Conservation (phyloP, 2,797 vertebrate species). For the Semaprochilodus insignis region DNA sequence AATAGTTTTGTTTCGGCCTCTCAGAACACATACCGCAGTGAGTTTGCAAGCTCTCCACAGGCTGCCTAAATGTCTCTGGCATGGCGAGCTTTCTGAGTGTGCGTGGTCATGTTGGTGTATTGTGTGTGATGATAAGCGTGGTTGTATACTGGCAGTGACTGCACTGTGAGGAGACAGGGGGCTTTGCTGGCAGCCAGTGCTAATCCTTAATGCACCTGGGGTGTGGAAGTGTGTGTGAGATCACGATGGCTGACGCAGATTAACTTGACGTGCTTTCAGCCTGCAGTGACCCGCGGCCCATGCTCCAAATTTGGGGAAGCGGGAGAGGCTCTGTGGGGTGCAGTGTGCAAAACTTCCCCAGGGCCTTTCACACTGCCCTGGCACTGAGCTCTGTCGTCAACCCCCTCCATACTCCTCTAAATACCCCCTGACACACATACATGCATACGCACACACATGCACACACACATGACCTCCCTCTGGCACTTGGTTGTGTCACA, state of each 20-base stretch:
- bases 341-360: constrained; percentile 35
- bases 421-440: constrained; percentile 18
- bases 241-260: constrained; percentile 58
- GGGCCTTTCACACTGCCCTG: constrained; percentile 48
- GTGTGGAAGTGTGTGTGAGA: constrained; percentile 14
- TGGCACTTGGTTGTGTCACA: not conserved
- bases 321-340: constrained; percentile 50
- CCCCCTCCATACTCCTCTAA: constrained; percentile 18
- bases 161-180: constrained; percentile 3
- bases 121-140: constrained; percentile 27
- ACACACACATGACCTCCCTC: constrained; percentile 15
- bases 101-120: constrained; percentile 23
- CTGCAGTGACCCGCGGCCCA: constrained; percentile 47
- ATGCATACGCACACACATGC: too few relatives aligned
- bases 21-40: constrained; percentile 14
- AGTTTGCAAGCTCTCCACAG: constrained; percentile 35
- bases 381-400: constrained; percentile 39
- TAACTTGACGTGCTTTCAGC: constrained; percentile 61
- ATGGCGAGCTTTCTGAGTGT: constrained; percentile 8
- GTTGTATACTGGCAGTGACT: constrained; percentile 28
- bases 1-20: not conserved
- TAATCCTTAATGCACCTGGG: constrained; percentile 46
- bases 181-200: constrained; percentile 42
- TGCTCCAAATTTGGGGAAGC: constrained; percentile 48
- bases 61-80: constrained; percentile 27